phyloP scores from a whole-genome alignment of 2,888 invertebrate species.

The Cyrtodaria siliqua region DNA sequence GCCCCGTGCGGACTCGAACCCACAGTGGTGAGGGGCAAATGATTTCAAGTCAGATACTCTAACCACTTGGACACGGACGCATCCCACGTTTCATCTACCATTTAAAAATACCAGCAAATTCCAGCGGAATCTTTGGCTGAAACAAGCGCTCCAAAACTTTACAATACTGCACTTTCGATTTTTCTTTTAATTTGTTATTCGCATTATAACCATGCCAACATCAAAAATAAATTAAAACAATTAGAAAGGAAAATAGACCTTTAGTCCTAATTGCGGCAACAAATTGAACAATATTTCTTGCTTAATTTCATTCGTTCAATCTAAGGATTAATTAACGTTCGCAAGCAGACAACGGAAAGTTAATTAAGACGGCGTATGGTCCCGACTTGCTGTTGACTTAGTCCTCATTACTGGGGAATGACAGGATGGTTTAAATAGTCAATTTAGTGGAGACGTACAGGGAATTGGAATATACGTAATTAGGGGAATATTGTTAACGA shows the following conservation, averaged over 20 bases:
- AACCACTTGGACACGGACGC: no score
- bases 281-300: slow-evolving; percentile 48
- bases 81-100: no score
- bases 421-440: slow-evolving; percentile 31
- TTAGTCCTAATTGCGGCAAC: slow-evolving; percentile 15
- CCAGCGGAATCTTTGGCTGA: no score
- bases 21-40: no score
- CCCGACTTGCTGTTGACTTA: slow-evolving; percentile 5
- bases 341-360: slow-evolving; percentile 19
- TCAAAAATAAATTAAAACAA: slow-evolving; percentile 5
- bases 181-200: no score
- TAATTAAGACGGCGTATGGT: slow-evolving; percentile 20
- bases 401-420: slow-evolving; percentile 12
- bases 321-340: slow-evolving; percentile 35
- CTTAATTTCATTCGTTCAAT: slow-evolving; percentile 49
- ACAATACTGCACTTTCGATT: no score
- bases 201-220: no score
- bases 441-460: slow-evolving; percentile 36
- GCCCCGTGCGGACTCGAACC: no score
- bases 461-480: slow-evolving; percentile 31
- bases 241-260: background rate
- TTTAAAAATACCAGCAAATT: no score
- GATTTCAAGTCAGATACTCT: no score
- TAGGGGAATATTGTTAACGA: slow-evolving; percentile 21
- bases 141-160: no score